Conservation (phyloP, 2,888 invertebrate genomes). For the Congeria kusceri region DNA sequence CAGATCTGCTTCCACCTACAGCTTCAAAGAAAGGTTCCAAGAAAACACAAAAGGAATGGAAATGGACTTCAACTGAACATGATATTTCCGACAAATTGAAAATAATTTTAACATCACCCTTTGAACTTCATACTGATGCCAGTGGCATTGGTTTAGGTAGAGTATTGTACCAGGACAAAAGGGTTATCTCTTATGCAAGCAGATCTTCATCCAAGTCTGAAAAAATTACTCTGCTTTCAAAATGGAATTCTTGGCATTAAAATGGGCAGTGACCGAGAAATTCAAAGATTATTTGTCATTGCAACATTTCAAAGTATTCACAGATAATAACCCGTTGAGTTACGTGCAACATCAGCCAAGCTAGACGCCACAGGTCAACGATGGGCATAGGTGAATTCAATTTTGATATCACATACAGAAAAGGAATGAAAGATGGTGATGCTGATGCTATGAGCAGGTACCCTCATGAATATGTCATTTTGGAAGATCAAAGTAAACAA, state of each 20-base stretch:
- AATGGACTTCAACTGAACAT: not conserved
- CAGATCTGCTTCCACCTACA: constrained; percentile 12
- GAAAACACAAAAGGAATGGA: not conserved
- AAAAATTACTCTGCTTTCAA: constrained; percentile 14
- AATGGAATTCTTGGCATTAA: not conserved
- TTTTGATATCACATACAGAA: constrained; percentile 11
- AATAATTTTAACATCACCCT: constrained; percentile 1
- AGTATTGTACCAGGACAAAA: constrained; percentile 6
- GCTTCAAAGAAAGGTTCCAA: constrained; percentile 7
- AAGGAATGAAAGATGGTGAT: constrained; percentile 12
- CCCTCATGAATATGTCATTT: not conserved
- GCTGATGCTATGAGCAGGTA: constrained; percentile 16
- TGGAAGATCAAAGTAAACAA: not conserved
- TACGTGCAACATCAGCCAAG: not conserved
- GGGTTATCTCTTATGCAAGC: constrained; percentile 10
- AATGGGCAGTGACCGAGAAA: constrained; percentile 10
- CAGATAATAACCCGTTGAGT: constrained; percentile 11
- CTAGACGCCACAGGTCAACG: constrained; percentile 6
- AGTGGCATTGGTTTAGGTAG: constrained; percentile 4
- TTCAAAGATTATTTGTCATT: not conserved
- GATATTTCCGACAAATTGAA: constrained; percentile 8
- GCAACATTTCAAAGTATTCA: constrained; percentile 1
- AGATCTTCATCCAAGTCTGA: not conserved
- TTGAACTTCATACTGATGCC: constrained; percentile 25
- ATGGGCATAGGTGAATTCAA: not conserved